Evolutionary conservation across 2,797 vertebrate species (phyloP), one percentile per base, ranked within the genome.

Genomic region (Acanthopagrus latus): DNA sequence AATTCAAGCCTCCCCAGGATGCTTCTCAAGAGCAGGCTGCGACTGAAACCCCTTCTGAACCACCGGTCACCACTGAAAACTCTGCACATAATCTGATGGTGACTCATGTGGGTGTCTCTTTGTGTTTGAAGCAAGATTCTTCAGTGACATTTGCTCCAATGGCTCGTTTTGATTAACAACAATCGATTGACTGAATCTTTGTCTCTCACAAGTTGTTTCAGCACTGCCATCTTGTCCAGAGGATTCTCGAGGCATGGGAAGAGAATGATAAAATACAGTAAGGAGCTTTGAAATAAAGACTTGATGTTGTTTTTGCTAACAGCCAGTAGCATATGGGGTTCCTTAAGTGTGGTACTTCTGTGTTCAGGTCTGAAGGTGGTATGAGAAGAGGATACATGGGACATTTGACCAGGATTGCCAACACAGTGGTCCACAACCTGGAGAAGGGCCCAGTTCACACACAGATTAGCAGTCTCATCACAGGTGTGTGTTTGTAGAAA

Each of bases 311-410:
- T 76, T 62, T 75, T 63, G 13, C 21, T 50, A 21, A 55, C 10
- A 14, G 29, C 16, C 0, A 7, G 1, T 29, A 57, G 21, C 20
- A 2, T 11, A 14, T 47, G 48, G 9, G 38, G 70, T 72, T 71
- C 12, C 29, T 9, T 29, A 48, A 74, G 21, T 58, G 20, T 60
- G 3, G 16, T 33, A 27, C 21, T 13, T 71, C 0, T 88, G 60
- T 86, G 54, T 86, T 60, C 89, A 99, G 98, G 96, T 95, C 96
- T 41, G 96, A 96, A 60, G 98, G 97, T 0, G 98, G 98, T 1
- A 97, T 97, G 96, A 95, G 98, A 86, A 95, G 97, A 62, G 98
- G 98, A 18, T 97, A 99, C 88, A 99, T 99, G 98, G 98, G 98
- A 48, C 98, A 99, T 94, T 96, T 99, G 58, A 99, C 98, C 0